Conservation (phyloP, 2,797 vertebrate species). For the Gallinago solitaria region DNA sequence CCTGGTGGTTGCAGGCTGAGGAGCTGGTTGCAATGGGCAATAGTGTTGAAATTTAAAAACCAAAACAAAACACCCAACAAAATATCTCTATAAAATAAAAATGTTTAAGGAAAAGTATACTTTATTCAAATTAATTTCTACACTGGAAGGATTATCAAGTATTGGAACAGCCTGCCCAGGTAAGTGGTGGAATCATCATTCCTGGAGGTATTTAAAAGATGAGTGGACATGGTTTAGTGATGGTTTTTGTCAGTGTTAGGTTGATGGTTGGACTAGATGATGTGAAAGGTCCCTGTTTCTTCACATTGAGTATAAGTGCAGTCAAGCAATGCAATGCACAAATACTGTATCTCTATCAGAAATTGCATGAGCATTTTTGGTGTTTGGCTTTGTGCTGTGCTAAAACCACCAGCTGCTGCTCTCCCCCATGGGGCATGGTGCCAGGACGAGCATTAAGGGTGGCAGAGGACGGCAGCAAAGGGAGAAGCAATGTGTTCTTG, state of each 20-base stretch:
- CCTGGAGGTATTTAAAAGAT: background rate
- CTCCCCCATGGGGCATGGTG: accelerated
- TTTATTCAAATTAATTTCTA: background rate
- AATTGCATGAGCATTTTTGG: accelerated
- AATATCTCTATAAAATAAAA: background rate
- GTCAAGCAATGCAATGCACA: background rate
- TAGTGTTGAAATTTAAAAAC: slow-evolving; percentile 8
- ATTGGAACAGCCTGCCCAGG: background rate
- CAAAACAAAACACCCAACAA: background rate
- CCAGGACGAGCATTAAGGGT: background rate
- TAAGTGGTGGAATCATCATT: background rate
- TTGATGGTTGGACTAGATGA: background rate
- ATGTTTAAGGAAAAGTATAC: background rate
- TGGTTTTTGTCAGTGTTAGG: background rate
- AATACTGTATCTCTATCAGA: background rate
- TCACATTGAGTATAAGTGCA: accelerated
- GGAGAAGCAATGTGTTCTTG: background rate
- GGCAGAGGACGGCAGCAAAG: background rate
- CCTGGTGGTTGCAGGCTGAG: background rate
- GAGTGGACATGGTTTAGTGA: background rate
- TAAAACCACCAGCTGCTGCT: background rate
- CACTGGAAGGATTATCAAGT: background rate
- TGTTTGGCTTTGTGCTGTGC: background rate
- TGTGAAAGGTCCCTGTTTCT: background rate
- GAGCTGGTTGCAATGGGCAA: background rate